Conservation (phyloP, 2,888 invertebrate genomes). For the Epinotia bilunana region DNA sequence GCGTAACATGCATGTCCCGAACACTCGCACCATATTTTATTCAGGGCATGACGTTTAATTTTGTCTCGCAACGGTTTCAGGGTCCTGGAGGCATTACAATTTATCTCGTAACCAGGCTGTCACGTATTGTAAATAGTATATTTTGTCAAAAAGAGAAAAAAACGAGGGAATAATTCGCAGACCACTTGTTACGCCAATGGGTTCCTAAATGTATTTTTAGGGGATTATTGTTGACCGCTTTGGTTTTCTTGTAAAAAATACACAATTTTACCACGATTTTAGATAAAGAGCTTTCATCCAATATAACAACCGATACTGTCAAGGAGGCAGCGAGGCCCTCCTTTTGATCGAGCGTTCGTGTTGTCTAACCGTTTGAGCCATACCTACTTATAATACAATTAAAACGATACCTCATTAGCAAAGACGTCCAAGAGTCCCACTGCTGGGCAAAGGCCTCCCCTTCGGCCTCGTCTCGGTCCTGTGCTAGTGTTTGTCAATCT, state of each 20-base stretch:
- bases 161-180: not conserved
- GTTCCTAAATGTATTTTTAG: not conserved
- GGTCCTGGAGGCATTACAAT: constrained; percentile 22
- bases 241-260: not conserved
- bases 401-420: no score
- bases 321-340: no score
- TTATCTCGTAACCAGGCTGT: constrained; percentile 22
- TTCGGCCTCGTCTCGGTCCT: no score
- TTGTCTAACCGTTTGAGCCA: no score
- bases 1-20: constrained; percentile 6
- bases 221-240: not conserved
- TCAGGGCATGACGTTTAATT: constrained; percentile 33
- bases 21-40: constrained; percentile 25
- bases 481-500: no score
- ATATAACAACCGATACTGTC: no score
- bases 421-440: no score
- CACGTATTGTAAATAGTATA: constrained; percentile 23
- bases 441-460: no score
- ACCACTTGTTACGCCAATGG: not conserved
- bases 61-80: constrained; percentile 20
- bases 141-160: constrained; percentile 14
- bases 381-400: no score
- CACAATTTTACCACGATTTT: not conserved
- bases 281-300: not conserved
- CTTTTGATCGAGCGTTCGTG: no score